Evolutionary conservation across 2,888 invertebrate genomes (phyloP).

Genomic region (Cephalotes varians): DNA sequence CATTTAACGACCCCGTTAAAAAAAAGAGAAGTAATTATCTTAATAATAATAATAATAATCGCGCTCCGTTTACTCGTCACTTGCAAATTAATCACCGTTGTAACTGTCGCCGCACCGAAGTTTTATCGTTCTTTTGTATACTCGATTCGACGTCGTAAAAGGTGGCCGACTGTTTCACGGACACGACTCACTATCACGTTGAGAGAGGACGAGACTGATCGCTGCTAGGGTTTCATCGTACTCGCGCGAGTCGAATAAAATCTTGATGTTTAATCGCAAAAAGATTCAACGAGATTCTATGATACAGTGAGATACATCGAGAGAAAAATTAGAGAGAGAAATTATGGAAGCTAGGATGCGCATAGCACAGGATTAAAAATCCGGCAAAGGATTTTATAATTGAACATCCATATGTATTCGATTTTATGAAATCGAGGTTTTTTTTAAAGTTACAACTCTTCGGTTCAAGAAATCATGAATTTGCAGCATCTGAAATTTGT

Average conservation of each 20-base stretch:
- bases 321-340: background rate
- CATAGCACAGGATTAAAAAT: background rate
- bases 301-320: background rate
- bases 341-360: background rate
- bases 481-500: background rate
- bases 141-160: constrained; percentile 52
- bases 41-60: constrained; percentile 60
- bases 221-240: constrained; percentile 47
- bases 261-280: background rate
- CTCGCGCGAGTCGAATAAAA: background rate
- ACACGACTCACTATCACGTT: constrained; percentile 55
- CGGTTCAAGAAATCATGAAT: background rate
- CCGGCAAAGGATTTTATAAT: background rate
- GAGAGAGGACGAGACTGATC: constrained; percentile 67
- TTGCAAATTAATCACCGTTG: constrained; percentile 56
- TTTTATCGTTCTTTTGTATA: constrained; percentile 53
- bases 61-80: constrained; percentile 58
- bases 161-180: constrained; percentile 58
- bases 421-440: background rate
- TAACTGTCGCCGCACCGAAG: constrained; percentile 63
- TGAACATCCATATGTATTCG: background rate
- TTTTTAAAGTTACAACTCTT: background rate
- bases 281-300: background rate
- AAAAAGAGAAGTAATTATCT: constrained; percentile 61
- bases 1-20: constrained; percentile 46